Base-by-base conservation (phyloP, 2,797 vertebrate species). In the Gymnocypris eckloni region DNA sequence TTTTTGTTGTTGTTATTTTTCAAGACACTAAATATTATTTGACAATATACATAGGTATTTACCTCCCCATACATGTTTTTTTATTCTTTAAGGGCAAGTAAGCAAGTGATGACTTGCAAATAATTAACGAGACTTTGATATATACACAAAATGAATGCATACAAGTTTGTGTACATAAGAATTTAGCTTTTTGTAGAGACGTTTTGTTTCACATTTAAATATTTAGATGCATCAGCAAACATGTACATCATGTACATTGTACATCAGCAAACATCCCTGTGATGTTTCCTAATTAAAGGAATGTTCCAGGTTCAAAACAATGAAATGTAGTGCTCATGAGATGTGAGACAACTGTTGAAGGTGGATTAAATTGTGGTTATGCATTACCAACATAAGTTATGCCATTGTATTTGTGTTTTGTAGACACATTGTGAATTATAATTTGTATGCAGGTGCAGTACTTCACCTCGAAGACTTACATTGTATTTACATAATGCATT, bases 151-250 rank as follows among this genome's bases (percentile, higher is more conserved):
- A 66, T 88, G 2, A 86, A 82, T 79, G 73, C 72, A 82, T 61
- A 61, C 52, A 33, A 41, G 50, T 81, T 85, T 76, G 78, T 81
- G 67, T 79, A 59, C 82, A 83, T 52, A 54, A 16, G 20, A 75
- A 76, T 13, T 50, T 41, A 76, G 43, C 66, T 50, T 78, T 52
- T 54, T 54, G 66, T 33, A 39, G 77, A 82, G 59, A 85, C 56
- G 39, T 56, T 71, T 86, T 71, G 83, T 78, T 83, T 78, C 85
- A 85, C 83, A 87, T 81, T 85, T 41, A 87, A 70, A 72, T 64
- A 41, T 64, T 83, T 70, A 56, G 82, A 84, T 52, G 20, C 22
- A 66, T 13, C 33, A 33, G 33, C 33, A 33, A 33, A 33, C 33
- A 33, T 33, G 33, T 33, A 33, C 33, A 33, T 33, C 33, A 33